Conservation (phyloP, 2,113 vertebrate species). For the Ursus arctos region DNA sequence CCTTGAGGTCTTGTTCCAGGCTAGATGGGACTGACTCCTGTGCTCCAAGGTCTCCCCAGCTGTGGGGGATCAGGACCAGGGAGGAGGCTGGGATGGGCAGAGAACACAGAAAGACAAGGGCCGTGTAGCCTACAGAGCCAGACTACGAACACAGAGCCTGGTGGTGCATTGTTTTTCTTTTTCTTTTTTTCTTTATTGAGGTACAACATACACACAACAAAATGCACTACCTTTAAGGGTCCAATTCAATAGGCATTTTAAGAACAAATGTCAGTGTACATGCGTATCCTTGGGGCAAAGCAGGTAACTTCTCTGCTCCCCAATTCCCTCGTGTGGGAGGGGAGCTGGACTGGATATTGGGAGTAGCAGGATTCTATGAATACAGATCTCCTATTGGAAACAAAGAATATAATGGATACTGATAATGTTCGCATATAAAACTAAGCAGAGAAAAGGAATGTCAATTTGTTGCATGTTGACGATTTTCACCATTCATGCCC, state of each 20-base stretch:
- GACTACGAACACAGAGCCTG: neutral
- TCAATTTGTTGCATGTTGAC: neutral
- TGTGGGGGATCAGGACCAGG: neutral
- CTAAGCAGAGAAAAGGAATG: neutral
- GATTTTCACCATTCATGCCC: neutral
- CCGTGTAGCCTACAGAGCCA: too few species aligned
- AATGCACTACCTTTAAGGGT: neutral
- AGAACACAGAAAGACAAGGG: neutral
- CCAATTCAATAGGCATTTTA: neutral
- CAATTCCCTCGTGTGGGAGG: neutral
- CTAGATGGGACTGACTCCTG: neutral
- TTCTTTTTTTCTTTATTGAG: neutral
- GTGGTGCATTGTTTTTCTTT: accelerated
- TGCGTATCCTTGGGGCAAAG: neutral
- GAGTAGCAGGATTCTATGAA: neutral
- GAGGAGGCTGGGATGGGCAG: neutral
- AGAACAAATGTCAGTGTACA: neutral
- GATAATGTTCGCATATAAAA: neutral
- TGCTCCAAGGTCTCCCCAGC: neutral
- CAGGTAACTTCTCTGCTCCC: neutral
- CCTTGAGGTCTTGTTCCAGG: neutral
- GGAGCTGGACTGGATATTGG: neutral
- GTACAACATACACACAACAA: neutral
- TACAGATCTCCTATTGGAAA: neutral
- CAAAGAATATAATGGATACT: neutral